These are phyloP conservation scores for Andinoacara biseriatus DNA, from an alignment of 2,113 vertebrate genomes.

Conservation along the genomic window DNA sequence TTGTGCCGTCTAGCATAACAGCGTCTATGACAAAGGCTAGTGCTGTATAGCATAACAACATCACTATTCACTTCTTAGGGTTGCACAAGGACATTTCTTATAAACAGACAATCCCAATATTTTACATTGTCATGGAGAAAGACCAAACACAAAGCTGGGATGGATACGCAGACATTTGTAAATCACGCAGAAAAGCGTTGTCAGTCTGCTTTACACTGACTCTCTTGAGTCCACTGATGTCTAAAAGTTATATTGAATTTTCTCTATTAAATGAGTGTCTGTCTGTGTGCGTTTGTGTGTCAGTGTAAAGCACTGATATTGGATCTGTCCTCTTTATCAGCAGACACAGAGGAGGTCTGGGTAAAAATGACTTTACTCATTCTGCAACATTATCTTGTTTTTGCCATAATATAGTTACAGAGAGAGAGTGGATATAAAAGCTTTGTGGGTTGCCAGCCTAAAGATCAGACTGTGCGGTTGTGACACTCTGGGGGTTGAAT, in stretches of 20 bases:
- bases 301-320: conserved; percentile 32
- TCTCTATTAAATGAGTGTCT: conserved; percentile 34
- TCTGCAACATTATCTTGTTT: conserved; percentile 55
- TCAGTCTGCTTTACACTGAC: conserved; percentile 45
- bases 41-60: not conserved
- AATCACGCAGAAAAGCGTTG: conserved; percentile 15
- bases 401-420: conserved; percentile 45
- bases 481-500: conserved; percentile 27
- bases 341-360: conserved; percentile 43
- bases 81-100: not conserved
- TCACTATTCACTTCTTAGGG: not conserved
- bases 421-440: conserved; percentile 32
- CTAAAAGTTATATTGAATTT: conserved; percentile 21
- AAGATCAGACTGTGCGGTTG: conserved; percentile 27
- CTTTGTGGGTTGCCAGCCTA: conserved; percentile 23
- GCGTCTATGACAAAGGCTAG: not conserved
- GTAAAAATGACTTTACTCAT: conserved; percentile 53
- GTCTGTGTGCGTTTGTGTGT: conserved; percentile 19
- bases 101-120: not conserved
- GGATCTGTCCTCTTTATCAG: conserved; percentile 38
- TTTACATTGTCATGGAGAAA: not conserved
- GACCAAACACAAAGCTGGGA: not conserved
- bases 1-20: not conserved
- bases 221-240: conserved; percentile 22
- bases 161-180: not conserved